Evolutionary conservation across 2,113 vertebrate genomes (phyloP), one percentile per base, ranked within the genome.

Genomic region (Capricornis sumatraensis): DNA sequence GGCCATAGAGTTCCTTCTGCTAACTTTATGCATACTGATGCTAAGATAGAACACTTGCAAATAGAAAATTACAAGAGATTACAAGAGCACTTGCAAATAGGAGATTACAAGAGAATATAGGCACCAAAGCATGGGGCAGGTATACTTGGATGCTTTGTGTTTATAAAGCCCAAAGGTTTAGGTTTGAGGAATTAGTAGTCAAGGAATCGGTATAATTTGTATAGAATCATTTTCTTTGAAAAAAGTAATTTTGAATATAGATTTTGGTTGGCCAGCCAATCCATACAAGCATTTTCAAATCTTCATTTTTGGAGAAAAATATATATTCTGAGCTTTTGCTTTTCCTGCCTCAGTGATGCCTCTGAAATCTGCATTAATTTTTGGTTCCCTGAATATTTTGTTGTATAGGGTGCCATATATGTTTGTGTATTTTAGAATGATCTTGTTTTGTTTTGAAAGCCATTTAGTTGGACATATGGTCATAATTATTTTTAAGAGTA

Each of bases 391-490:
- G 33, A 64, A 57, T n/a, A 57, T 28, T 50, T 25, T 36, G 33
- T 47, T 36, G 5, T 19, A 12, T 2, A 47, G 17, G 81, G 2
- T 40, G 62, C 71, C 28, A 14, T 57, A 6, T 50, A 28, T 50
- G 25, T 62, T 50, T 19, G 8, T 89, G 17, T 79, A 21, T 74
- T 85, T 45, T 58, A 40, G 19, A 14, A 28, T 87, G 12, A 93
- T 55, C 67, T 28, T 88, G 14, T 50, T 92, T 93, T 97, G 21
- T 71, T 88, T 95, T 87, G 45, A 92, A 94, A 95, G 43, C n/a
- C 71, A 60, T 94, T 83, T 78, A 47, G 1, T 15, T 87, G 17
- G 58, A 43, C 25, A 40, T 81, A 2, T 57, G 25, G 17, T 91
- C 86, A 16, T 30, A 76, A 76, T 88, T 92, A 87, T 88, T 93